Percentiles rank a stretch among this genome's conserved stretches.
Conservation (phyloP, 2,113 vertebrate genomes). For the Xenopus borealis region DNA sequence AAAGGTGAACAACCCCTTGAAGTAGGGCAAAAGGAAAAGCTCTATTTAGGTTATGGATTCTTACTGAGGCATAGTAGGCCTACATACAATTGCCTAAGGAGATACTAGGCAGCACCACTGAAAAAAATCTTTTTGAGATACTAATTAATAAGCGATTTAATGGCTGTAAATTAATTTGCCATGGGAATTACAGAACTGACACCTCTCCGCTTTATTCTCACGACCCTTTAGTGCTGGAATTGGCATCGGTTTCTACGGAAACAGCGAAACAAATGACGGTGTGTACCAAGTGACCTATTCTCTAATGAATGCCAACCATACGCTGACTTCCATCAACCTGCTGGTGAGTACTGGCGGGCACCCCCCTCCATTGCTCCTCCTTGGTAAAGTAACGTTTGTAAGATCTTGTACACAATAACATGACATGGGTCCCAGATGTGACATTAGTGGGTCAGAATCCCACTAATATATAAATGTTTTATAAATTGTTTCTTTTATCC, state of each 20-base stretch:
- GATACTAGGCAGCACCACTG: constrained; percentile 9
- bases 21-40: neutral
- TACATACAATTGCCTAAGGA: constrained; percentile 22
- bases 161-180: constrained; percentile 33
- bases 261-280: constrained; percentile 91
- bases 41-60: constrained; percentile 19
- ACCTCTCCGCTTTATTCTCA: constrained; percentile 8
- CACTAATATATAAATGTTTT: too few relatives aligned
- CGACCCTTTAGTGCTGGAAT: constrained; percentile 76
- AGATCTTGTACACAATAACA: too few relatives aligned
- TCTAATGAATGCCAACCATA: constrained; percentile 87
- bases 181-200: constrained; percentile 27
- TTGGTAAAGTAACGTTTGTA: too few relatives aligned
- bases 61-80: constrained; percentile 18
- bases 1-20: too few relatives aligned
- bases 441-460: too few relatives aligned
- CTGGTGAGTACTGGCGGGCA: constrained; percentile 73
- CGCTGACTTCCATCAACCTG: constrained; percentile 80
- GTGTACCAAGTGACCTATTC: constrained; percentile 90
- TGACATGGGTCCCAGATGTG: too few relatives aligned
- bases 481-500: neutral
- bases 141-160: constrained; percentile 32
- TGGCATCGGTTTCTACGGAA: constrained; percentile 93
- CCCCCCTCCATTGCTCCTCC: too few relatives aligned
- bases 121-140: too few relatives aligned